Conservation (phyloP, 2,113 vertebrate genomes). For the Alethe diademata region DNA sequence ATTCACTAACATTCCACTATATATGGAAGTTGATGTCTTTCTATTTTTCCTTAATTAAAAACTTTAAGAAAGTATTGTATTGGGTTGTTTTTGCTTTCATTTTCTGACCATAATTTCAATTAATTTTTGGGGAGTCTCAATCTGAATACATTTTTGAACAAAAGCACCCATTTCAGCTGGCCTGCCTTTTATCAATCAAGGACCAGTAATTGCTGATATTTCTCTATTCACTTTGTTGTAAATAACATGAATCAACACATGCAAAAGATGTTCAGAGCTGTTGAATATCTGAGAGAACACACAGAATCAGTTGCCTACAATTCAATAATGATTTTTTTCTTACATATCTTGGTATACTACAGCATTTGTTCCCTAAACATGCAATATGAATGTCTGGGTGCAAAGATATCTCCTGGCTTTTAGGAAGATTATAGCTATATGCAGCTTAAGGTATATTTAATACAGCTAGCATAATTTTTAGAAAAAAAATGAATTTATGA, state of each 20-base stretch:
- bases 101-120: not conserved
- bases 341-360: not conserved
- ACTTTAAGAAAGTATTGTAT: constrained; percentile 24
- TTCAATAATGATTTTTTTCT: not conserved
- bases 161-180: not conserved
- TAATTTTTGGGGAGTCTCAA: not conserved
- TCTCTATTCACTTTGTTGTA: not conserved
- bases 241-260: not conserved
- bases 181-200: not conserved
- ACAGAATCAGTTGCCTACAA: not conserved
- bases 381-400: not conserved
- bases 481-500: not conserved
- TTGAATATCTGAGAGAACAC: not conserved
- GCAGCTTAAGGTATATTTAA: not conserved
- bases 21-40: not conserved
- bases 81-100: not conserved
- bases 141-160: not conserved
- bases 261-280: not conserved
- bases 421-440: not conserved
- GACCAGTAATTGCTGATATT: not conserved
- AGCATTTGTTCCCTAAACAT: not conserved
- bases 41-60: constrained; percentile 24
- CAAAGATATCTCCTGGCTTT: not conserved
- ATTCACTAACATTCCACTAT: constrained; percentile 20
- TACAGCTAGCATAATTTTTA: not conserved